phyloP scores from a whole-genome alignment of 2,113 vertebrate species.

The Excalfactoria chinensis region DNA sequence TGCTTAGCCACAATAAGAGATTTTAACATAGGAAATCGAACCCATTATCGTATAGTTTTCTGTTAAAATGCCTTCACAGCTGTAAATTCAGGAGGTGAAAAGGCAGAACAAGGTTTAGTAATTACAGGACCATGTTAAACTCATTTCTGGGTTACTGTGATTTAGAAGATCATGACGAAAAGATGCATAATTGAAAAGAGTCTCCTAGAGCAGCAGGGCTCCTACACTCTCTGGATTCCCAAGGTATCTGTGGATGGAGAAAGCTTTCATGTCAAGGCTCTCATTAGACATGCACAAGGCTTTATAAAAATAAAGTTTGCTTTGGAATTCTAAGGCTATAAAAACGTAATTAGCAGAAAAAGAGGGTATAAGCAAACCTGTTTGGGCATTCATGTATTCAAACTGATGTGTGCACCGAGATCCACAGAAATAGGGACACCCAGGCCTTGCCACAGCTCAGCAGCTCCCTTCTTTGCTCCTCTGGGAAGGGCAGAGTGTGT shows the following conservation, averaged over 20 bases:
- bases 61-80: neutral
- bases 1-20: neutral
- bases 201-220: neutral
- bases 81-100: neutral
- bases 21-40: neutral
- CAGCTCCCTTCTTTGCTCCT: neutral
- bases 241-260: neutral
- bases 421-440: neutral
- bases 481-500: neutral
- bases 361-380: neutral
- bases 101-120: neutral
- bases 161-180: neutral
- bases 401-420: neutral
- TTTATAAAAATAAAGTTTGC: conserved; percentile 11
- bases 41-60: neutral
- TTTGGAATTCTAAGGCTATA: conserved; percentile 16
- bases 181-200: neutral
- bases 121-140: neutral
- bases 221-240: neutral
- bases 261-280: conserved; percentile 21
- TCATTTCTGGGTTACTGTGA: neutral
- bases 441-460: neutral
- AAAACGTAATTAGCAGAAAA: conserved; percentile 37
- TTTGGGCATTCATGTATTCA: neutral
- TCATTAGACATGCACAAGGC: neutral